phyloP scores from a whole-genome alignment of 2,113 vertebrate genomes.

The Periophthalmodon schlosseri region DNA sequence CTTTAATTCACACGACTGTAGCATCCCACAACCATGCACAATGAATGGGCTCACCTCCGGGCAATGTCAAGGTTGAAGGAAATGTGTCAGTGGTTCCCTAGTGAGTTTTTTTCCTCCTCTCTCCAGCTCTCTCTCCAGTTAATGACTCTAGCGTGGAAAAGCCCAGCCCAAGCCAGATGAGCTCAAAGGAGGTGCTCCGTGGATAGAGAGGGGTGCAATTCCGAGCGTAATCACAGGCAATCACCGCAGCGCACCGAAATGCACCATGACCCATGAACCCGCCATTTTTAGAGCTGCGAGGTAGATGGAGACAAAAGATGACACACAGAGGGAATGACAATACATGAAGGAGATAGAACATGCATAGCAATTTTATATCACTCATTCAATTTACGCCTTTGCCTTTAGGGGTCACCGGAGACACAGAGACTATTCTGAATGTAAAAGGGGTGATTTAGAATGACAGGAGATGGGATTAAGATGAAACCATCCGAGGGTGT shows the following conservation, averaged over 20 bases:
- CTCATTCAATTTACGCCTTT: constrained; percentile 3
- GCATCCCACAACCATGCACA: constrained; percentile 36
- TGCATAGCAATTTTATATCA: constrained; percentile 12
- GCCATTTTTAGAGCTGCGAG: constrained; percentile 48
- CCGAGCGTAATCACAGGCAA: constrained; percentile 74
- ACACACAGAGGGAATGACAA: background rate
- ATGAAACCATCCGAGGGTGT: background rate
- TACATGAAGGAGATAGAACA: background rate
- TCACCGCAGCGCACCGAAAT: constrained; percentile 59
- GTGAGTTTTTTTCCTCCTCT: constrained; percentile 46
- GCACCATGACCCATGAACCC: constrained; percentile 35
- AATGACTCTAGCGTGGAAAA: constrained; percentile 57
- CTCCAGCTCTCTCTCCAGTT: constrained; percentile 54
- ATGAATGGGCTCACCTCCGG: constrained; percentile 64
- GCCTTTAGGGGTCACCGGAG: constrained; percentile 3
- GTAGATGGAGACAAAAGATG: constrained; percentile 25
- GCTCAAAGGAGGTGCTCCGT: constrained; percentile 54
- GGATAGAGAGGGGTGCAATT: constrained; percentile 24
- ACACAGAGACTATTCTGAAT: background rate
- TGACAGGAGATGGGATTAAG: background rate
- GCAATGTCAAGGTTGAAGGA: constrained; percentile 70
- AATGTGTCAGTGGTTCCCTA: constrained; percentile 57
- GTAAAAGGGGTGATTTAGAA: background rate
- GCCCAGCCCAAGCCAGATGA: constrained; percentile 53
- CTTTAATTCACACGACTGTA: constrained; percentile 52